These are phyloP conservation scores for Acropora tenuis DNA, from an alignment of 64 coral and sea anemone genomes.

Conservation along the genomic window DNA sequence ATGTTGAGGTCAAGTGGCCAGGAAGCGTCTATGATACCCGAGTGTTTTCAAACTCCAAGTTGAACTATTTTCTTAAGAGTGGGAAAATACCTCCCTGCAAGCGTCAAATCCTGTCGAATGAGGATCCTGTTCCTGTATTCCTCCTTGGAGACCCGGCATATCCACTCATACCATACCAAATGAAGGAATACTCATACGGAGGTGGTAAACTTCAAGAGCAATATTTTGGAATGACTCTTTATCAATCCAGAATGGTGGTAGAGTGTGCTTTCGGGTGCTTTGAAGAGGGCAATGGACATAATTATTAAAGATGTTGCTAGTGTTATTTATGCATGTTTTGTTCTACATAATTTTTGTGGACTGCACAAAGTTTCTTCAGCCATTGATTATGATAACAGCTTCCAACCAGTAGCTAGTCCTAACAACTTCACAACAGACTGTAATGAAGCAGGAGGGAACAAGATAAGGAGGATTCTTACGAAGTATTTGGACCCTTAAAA, in stretches of 20 bases:
- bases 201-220: not conserved
- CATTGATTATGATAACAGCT: constrained; percentile 41
- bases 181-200: constrained; percentile 28
- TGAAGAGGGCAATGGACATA: constrained; percentile 34
- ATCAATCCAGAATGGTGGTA: not conserved
- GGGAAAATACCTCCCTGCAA: no score
- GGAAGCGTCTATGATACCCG: no score
- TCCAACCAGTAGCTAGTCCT: constrained; percentile 43
- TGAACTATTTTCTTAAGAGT: no score
- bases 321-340: no score
- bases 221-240: constrained; percentile 32
- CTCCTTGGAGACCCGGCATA: constrained; percentile 21
- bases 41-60: no score
- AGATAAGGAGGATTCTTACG: constrained; percentile 8
- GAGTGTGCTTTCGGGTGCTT: constrained; percentile 13
- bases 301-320: constrained; percentile 40
- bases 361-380: constrained; percentile 49
- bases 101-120: no score
- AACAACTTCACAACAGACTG: constrained; percentile 55
- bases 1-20: no score
- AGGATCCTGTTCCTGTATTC: not conserved
- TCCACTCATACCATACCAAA: constrained; percentile 3
- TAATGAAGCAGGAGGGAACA: constrained; percentile 68
- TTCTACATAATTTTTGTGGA: constrained; percentile 21
- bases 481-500: no score